A percentile compares a stretch with the other conserved stretches of the same genome.
These are phyloP conservation scores for Rousettus madagascariensis DNA, from an alignment of 2,797 vertebrate species.

Conservation along the genomic window DNA sequence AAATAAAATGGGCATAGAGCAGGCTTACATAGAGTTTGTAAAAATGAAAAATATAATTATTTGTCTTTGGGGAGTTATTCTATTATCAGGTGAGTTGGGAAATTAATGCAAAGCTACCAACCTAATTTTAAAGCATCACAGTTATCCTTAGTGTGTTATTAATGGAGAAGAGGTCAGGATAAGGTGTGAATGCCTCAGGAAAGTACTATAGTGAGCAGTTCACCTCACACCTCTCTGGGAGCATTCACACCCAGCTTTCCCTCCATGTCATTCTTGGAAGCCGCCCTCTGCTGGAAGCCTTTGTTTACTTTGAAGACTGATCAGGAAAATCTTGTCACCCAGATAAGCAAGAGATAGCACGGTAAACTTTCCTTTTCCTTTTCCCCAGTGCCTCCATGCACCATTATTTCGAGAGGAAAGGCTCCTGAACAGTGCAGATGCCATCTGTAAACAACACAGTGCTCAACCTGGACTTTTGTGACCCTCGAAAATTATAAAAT, in stretches of 20 bases:
- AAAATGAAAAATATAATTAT: constrained; percentile 12
- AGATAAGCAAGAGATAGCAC: not conserved
- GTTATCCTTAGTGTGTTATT: not conserved
- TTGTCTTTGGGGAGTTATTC: not conserved
- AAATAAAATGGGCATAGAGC: not conserved
- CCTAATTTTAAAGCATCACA: not conserved
- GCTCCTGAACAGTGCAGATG: not conserved
- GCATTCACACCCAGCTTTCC: not conserved
- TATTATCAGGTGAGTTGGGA: not conserved
- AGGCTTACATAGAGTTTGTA: constrained; percentile 26
- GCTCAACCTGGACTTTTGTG: not conserved
- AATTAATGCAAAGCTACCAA: not conserved
- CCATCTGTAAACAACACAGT: not conserved
- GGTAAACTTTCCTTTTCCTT: not conserved
- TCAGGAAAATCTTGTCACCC: not conserved
- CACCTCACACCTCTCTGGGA: not conserved
- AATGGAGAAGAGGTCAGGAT: not conserved
- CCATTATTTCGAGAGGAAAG: not conserved
- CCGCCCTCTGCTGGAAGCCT: constrained; percentile 81
- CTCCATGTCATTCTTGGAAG: constrained; percentile 18
- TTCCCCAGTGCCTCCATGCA: not conserved
- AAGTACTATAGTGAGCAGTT: not conserved
- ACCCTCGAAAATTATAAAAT: not conserved
- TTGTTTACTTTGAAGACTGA: not conserved
- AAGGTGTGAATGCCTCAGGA: not conserved